Percentiles rank a stretch among this genome's conserved stretches.
phyloP scores from a whole-genome alignment of 2,888 invertebrate species.

The Hydriomena furcata region DNA sequence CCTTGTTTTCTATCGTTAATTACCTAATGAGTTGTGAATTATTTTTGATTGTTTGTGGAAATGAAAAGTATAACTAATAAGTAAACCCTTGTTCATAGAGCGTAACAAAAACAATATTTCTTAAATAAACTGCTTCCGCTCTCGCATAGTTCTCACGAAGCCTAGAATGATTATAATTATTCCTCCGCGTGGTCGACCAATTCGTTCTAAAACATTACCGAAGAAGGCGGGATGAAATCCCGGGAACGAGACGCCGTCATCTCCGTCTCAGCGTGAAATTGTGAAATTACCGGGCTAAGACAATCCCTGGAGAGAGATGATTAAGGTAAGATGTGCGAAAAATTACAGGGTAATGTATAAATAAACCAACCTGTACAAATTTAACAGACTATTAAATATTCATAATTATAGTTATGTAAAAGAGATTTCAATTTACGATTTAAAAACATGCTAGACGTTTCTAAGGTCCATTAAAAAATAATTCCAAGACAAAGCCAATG shows the following conservation, averaged over 20 bases:
- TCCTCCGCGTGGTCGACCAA: slow-evolving; percentile 70
- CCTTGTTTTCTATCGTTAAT: slow-evolving; percentile 38
- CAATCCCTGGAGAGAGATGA: slow-evolving; percentile 42
- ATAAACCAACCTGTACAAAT: no score
- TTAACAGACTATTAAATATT: no score
- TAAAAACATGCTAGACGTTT: no score
- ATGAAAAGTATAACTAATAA: slow-evolving; percentile 3
- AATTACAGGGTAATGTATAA: slow-evolving; percentile 8
- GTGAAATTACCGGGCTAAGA: slow-evolving; percentile 67
- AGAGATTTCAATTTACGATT: no score
- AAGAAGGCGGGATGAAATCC: slow-evolving; percentile 62
- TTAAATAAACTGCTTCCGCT: slow-evolving; percentile 48
- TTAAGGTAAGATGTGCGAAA: slow-evolving; percentile 19
- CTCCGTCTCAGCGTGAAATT: slow-evolving; percentile 79
- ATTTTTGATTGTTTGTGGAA: slow-evolving; percentile 15
- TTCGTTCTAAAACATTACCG: slow-evolving; percentile 76
- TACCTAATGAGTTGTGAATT: slow-evolving; percentile 24
- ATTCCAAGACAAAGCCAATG: neutral
- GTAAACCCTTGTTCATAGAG: slow-evolving; percentile 13
- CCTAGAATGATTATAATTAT: slow-evolving; percentile 69
- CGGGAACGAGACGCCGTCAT: slow-evolving; percentile 64
- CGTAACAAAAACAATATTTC: slow-evolving; percentile 25
- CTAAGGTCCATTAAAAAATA: slow-evolving; percentile 7
- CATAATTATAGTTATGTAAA: no score
- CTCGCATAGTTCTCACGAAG: slow-evolving; percentile 61